Evolutionary conservation across 2,797 vertebrate species (phyloP).

Genomic region (Triplophysa bombifrons): DNA sequence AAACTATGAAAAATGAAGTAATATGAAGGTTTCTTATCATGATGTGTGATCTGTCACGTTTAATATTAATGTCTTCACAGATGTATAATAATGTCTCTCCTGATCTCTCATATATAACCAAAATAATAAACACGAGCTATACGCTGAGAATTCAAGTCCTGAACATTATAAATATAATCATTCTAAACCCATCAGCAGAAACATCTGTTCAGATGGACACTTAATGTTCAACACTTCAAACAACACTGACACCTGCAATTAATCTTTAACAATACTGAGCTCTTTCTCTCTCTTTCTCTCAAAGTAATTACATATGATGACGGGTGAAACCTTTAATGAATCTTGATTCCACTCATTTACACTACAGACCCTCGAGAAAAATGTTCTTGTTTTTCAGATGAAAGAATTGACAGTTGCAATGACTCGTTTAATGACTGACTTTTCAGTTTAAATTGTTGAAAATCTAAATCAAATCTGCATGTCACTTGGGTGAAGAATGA

Average conservation of each 20-base stretch:
- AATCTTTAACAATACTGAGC: slow-evolving; percentile 35
- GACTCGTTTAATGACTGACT: too few relatives aligned
- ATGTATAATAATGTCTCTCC: neutral
- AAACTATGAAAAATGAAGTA: too few relatives aligned
- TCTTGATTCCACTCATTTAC: slow-evolving; percentile 35
- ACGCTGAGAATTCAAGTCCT: neutral
- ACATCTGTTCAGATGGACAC: neutral
- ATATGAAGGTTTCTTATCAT: neutral
- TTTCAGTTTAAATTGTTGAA: too few relatives aligned
- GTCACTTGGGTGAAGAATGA: too few relatives aligned
- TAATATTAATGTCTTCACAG: neutral
- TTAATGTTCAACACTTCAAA: slow-evolving; percentile 31
- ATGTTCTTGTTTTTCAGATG: neutral
- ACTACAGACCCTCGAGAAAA: slow-evolving; percentile 24
- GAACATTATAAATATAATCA: neutral
- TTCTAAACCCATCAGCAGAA: slow-evolving; percentile 12
- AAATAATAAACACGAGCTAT: too few relatives aligned
- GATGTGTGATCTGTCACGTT: neutral
- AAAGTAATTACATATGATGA: slow-evolving; percentile 21
- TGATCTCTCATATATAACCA: too few relatives aligned
- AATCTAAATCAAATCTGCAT: too few relatives aligned
- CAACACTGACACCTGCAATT: slow-evolving; percentile 20
- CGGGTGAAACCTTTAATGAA: slow-evolving; percentile 29
- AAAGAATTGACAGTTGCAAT: slow-evolving; percentile 10
- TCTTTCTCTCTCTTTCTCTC: slow-evolving; percentile 6